Percentiles rank a stretch among this genome's conserved stretches.
Evolutionary conservation across 1,140 invertebrate genomes (phyloP).

Genomic region (Bathynomus jamesi): DNA sequence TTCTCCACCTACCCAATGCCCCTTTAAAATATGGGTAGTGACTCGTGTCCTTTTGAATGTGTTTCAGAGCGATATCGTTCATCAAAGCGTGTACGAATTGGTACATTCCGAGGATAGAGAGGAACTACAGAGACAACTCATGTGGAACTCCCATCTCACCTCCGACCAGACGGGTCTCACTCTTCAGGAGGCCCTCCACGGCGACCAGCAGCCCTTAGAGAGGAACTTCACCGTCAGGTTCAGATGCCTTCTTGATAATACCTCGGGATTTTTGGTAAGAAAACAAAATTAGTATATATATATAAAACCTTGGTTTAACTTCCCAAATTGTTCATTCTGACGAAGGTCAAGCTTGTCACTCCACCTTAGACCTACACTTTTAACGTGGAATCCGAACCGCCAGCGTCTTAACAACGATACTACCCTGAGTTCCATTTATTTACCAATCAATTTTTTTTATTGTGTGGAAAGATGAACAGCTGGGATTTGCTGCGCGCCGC

Average conservation of each 20-base stretch:
- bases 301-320: no score
- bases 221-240: conserved; percentile 96
- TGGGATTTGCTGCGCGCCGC: no score
- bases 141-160: conserved; percentile 92
- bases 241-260: conserved; percentile 96
- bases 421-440: no score
- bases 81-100: conserved; percentile 96
- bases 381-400: no score
- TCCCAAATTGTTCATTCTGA: no score
- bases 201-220: conserved; percentile 77
- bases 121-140: conserved; percentile 88
- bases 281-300: no score
- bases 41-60: not conserved
- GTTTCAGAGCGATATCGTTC: conserved; percentile 94
- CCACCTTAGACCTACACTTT: not conserved
- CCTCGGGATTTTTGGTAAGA: conserved; percentile 95
- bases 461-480: no score
- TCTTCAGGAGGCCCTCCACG: conserved; percentile 70
- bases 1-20: no score
- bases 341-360: no score
- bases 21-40: no score
- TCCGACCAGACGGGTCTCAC: conserved; percentile 52
- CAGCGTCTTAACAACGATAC: no score
- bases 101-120: conserved; percentile 98
- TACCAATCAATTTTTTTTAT: no score